Evolutionary conservation across 2,113 vertebrate species (phyloP), one percentile per base, ranked within the genome.

Genomic region (Perca schrenkii): DNA sequence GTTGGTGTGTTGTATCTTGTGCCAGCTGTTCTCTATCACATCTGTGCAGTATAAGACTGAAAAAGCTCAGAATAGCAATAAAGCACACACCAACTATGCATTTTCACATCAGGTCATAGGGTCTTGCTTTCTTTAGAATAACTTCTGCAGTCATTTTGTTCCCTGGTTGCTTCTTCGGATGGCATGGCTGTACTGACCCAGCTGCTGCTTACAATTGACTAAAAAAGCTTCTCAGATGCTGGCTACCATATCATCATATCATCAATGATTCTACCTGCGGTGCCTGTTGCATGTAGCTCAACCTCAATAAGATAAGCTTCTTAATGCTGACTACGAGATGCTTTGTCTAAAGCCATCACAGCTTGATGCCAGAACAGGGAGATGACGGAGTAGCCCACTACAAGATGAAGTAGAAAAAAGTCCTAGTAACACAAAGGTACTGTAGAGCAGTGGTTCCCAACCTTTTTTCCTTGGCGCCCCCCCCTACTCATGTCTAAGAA

Each of bases 241-340:
- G n/a, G n/a, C n/a, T n/a, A n/a, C n/a, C n/a, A 14, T 63, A 4
- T 77, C 6, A 31, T 15, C n/a, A 14, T 63, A 4, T 77, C 6
- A 28, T 7, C n/a, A 22, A 22, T 54, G 40, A n/a, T 1, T 53
- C 40, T 57, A 49, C 54, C 60, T 66, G 61, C 66, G 13, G 13
- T 54, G 78, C 54, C 65, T 82, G 58, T 54, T 49, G 84, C 85
- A 80, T 83, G 72, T 69, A 28, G 56, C 21, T 58, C n/a, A 56
- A 36, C 52, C 49, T 61, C 53, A 74, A 8, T 34, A 54, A 58
- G 17, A 64, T 43, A 28, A 49, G 46, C 43, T 46, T 46, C 17
- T 31, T 62, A 7, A 64, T 22, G 1, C 56, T 62, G 64, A 82
- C 22, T 10, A 14, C 2, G 3, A 50, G 17, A 43, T 8, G 1